phyloP scores from a whole-genome alignment of 2,888 invertebrate species.

The Tridacna gigas region DNA sequence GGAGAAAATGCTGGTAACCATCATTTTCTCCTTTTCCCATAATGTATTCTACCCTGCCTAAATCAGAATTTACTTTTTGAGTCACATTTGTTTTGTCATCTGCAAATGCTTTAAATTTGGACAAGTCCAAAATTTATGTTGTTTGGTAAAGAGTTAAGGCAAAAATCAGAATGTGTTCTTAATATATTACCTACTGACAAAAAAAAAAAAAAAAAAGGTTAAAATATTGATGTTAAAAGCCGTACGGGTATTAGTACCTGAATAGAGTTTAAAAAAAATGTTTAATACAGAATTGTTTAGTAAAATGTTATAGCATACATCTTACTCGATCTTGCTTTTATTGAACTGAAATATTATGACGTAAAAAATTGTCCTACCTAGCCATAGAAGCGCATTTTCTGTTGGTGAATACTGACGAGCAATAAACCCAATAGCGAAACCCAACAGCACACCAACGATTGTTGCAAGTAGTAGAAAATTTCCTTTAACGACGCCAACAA shows the following conservation, averaged over 20 bases:
- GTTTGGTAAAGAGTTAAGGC: no score
- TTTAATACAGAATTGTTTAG: neutral
- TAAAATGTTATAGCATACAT: neutral
- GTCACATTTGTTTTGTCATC: no score
- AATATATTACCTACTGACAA: no score
- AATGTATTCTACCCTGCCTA: no score
- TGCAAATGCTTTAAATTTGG: no score
- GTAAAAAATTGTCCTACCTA: constrained; percentile 56
- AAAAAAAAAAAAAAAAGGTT: no score
- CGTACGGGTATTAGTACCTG: neutral
- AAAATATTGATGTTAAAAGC: no score
- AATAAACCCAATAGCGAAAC: constrained; percentile 66
- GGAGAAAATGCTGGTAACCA: no score
- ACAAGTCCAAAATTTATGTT: no score
- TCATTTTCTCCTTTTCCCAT: no score
- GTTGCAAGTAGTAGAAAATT: constrained; percentile 65
- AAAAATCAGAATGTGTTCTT: no score
- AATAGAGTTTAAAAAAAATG: neutral
- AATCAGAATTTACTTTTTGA: no score
- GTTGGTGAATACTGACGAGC: constrained; percentile 59
- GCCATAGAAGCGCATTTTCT: constrained; percentile 62
- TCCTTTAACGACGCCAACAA: constrained; percentile 1
- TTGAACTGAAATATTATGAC: neutral
- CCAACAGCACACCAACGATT: constrained; percentile 59
- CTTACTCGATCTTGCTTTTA: neutral